A percentile compares a stretch with the other conserved stretches of the same genome.
phyloP scores from a whole-genome alignment of 2,888 invertebrate genomes.

The Cephonodes hylas region DNA sequence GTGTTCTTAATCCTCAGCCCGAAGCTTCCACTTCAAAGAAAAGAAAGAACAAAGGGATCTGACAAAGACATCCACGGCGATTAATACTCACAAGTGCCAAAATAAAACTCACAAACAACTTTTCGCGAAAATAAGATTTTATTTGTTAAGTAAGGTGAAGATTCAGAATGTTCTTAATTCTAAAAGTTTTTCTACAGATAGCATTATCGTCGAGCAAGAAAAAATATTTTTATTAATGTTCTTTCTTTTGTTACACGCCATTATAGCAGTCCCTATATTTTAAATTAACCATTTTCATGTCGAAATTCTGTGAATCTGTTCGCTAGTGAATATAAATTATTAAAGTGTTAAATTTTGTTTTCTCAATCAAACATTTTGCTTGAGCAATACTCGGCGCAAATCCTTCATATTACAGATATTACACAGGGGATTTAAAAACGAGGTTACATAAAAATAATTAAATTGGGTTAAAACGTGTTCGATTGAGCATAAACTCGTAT shows the following conservation, averaged over 20 bases:
- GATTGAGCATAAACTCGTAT: neutral
- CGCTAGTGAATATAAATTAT: neutral
- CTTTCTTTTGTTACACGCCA: neutral
- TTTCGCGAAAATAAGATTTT: neutral
- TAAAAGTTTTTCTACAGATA: neutral
- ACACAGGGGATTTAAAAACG: neutral
- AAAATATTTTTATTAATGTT: constrained; percentile 3
- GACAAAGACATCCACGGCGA: neutral
- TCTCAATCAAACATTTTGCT: neutral
- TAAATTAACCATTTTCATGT: too few relatives aligned
- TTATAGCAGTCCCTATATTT: neutral
- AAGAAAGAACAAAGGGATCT: neutral
- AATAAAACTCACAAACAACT: neutral
- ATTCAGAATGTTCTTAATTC: neutral
- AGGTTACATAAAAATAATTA: neutral
- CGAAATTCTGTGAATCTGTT: neutral
- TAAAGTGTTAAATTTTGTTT: neutral
- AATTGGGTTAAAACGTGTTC: neutral
- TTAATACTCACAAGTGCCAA: neutral
- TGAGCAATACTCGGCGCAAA: neutral
- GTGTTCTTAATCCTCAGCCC: too few relatives aligned
- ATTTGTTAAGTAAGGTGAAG: neutral
- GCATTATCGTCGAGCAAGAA: neutral
- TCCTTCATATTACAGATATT: neutral
- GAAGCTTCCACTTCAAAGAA: neutral